Percentiles rank a stretch among this genome's conserved stretches.
Conservation (phyloP, 1,140 invertebrate genomes). For the Leptonema lineaticorne region DNA sequence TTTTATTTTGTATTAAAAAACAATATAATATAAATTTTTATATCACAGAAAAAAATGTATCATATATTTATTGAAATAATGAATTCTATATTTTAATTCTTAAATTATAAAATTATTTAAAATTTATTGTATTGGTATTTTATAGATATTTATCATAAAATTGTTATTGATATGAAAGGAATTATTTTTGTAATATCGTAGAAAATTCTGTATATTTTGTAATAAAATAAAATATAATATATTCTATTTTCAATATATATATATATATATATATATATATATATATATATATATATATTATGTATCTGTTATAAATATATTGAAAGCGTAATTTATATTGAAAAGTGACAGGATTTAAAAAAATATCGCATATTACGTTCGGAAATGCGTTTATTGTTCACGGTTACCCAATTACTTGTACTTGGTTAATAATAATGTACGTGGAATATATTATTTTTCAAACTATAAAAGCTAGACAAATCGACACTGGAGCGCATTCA, state of each 20-base stretch:
- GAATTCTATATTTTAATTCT: too few species aligned
- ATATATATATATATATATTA: neutral
- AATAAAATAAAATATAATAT: neutral
- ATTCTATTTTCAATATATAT: neutral
- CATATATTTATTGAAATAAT: too few species aligned
- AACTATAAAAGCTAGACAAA: slow-evolving; percentile 2
- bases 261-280: neutral
- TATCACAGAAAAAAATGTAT: too few species aligned
- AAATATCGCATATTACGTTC: slow-evolving; percentile 3
- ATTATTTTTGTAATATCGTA: too few species aligned
- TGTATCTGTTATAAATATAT: neutral
- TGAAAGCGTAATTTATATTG: neutral
- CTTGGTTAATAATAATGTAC: neutral
- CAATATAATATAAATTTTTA: too few species aligned
- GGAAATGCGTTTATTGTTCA: slow-evolving; percentile 13
- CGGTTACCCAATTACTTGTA: slow-evolving; percentile 17
- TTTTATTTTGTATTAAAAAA: too few species aligned
- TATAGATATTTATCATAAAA: too few species aligned
- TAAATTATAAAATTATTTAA: too few species aligned
- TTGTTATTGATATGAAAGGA: too few species aligned
- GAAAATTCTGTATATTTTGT: too few species aligned
- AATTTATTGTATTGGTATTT: too few species aligned
- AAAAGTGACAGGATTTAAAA: neutral
- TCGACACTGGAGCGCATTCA: neutral
- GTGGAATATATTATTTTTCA: neutral